Base-by-base conservation (phyloP, 2,888 invertebrate genomes). In the Dolomedes plantarius region DNA sequence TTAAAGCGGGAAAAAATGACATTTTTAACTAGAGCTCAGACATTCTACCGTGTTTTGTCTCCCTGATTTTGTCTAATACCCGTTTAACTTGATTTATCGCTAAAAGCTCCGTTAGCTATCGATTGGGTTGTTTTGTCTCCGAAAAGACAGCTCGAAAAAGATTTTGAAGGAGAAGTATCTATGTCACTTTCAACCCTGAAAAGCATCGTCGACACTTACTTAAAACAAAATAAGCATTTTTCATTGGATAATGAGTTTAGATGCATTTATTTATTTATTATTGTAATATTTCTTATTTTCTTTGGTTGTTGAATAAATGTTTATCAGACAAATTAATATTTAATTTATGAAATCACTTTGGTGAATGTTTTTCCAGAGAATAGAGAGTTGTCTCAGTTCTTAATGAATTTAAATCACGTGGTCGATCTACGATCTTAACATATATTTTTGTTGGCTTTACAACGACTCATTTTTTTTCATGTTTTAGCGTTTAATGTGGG, bases 61-160 rank as follows among this genome's bases (percentile, higher is more conserved):
- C 69, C 69, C 41, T n/a, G 56, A 71, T 75, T 74, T 75, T 69
- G 62, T 39, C 41, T 62, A 64, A 73, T 56, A 56, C 62, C 46
- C 69, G 71, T 69, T 75, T 82, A 62, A 71, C 39, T 31, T 75
- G 81, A 75, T 82, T 82, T 75, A 68, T 75, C 23, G 46, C 13
- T 64, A 41, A 23, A 69, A 69, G 64, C 65, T 67, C 56, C 19
- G 36, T 31, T 36, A 39, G 23, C 28, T 32, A 46, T 82, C 68
- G 75, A 82, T 80, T 72, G 32, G 28, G 36, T 28, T 67, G 46
- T 56, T 23, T 56, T 56, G 56, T 1, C 41, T 9, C 6, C 2
- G 2, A 16, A n/a, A 46, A 23, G 56, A 56, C 3, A 56, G 2
- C 2, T 46, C n/a, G 46, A 56, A 56, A 56, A 56, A 56, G 23